Conservation (phyloP, 2,113 vertebrate genomes). For the Alaudala cheleensis region DNA sequence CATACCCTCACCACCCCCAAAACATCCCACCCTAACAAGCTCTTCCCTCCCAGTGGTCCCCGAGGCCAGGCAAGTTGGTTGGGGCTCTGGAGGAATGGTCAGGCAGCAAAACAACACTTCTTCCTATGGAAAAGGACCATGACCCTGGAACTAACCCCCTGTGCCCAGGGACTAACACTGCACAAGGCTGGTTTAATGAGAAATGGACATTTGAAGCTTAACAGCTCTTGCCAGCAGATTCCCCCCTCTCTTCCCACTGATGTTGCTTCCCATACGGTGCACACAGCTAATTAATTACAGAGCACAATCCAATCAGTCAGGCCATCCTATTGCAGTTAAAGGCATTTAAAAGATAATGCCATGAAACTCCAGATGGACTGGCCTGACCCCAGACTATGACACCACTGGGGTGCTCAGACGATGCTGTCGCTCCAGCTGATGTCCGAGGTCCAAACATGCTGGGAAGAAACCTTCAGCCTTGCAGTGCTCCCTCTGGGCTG, state of each 20-base stretch:
- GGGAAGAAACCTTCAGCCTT: rapidly evolving
- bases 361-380: conserved; percentile 29
- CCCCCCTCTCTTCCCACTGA: not conserved
- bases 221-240: not conserved
- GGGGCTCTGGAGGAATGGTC: rapidly evolving
- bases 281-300: conserved; percentile 49
- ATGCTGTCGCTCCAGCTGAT: rapidly evolving
- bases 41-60: not conserved
- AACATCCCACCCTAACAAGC: not conserved
- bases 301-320: conserved; percentile 47
- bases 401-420: rapidly evolving
- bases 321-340: conserved; percentile 32
- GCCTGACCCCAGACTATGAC: not conserved
- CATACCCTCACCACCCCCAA: not conserved
- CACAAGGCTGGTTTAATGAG: not conserved
- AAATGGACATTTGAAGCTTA: not conserved
- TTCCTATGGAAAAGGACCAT: not conserved
- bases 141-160: not conserved
- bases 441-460: rapidly evolving
- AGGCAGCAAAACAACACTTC: not conserved
- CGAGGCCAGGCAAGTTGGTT: rapidly evolving
- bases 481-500: not conserved
- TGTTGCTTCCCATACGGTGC: not conserved
- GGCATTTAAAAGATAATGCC: conserved; percentile 47
- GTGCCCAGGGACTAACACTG: rapidly evolving